A percentile compares a stretch with the other conserved stretches of the same genome.
These are phyloP conservation scores for Falcunculus frontatus DNA, from an alignment of 2,113 vertebrate species.

Conservation along the genomic window DNA sequence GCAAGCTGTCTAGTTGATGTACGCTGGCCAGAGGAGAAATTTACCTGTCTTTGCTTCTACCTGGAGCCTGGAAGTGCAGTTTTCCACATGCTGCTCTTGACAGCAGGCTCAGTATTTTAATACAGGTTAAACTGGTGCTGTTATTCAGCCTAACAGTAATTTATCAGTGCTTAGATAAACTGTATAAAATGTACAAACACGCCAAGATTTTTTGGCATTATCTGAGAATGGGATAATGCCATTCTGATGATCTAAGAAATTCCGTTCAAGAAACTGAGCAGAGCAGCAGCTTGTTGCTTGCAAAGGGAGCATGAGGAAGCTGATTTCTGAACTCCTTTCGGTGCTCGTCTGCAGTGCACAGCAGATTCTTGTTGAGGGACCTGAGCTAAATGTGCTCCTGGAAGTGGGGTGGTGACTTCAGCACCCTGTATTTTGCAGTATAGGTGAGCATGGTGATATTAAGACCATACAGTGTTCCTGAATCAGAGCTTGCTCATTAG, in stretches of 20 bases:
- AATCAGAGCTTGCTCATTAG: background rate
- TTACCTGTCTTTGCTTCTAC: background rate
- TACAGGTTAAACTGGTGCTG: background rate
- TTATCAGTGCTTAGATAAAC: background rate
- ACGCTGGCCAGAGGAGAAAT: background rate
- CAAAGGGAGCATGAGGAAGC: background rate
- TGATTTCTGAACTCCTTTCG: background rate
- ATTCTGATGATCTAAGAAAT: background rate
- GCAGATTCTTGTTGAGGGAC: background rate
- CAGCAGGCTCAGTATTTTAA: background rate
- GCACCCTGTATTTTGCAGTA: background rate
- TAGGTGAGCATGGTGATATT: background rate
- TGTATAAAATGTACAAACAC: background rate
- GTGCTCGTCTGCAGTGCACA: background rate
- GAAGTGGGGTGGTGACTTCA: background rate
- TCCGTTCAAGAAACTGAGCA: background rate
- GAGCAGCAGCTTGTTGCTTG: background rate
- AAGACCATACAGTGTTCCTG: background rate
- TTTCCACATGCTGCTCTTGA: background rate
- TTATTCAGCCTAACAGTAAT: background rate
- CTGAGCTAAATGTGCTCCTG: background rate
- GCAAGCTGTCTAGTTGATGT: background rate
- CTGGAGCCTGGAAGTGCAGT: background rate
- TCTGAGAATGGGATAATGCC: background rate
- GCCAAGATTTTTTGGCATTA: background rate